A percentile compares a stretch with the other conserved stretches of the same genome.
Evolutionary conservation across 2,888 invertebrate species (phyloP).

Genomic region (Tipula vernalis): DNA sequence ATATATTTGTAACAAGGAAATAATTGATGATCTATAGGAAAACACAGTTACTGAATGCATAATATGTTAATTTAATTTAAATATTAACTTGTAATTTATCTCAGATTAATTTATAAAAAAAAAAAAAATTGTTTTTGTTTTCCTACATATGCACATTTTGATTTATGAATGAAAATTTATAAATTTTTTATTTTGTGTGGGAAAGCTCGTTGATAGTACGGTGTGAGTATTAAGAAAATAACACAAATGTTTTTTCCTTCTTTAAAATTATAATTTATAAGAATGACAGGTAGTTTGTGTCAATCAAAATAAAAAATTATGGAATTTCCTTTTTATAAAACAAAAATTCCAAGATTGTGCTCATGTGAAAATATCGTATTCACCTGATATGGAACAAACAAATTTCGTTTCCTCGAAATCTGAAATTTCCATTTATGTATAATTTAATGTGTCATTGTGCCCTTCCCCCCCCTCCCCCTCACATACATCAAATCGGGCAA

Average conservation of each 20-base stretch:
- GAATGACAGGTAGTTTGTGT: neutral
- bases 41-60: neutral
- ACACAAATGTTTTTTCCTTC: neutral
- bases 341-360: neutral
- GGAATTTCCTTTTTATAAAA: neutral
- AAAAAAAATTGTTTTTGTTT: neutral
- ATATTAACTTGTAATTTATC: neutral
- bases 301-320: neutral
- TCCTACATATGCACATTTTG: neutral
- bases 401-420: neutral
- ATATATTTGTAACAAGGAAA: neutral
- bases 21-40: neutral
- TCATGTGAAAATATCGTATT: neutral
- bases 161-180: neutral
- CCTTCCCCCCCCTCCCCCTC: neutral
- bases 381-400: neutral
- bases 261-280: neutral
- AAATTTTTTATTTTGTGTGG: neutral
- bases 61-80: slow-evolving; percentile 4
- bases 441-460: neutral
- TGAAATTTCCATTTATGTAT: neutral
- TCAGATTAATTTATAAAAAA: neutral
- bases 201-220: neutral
- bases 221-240: neutral
- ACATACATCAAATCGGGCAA: neutral